Base-by-base conservation (phyloP, 2,888 invertebrate species). In the Apamea sordens region DNA sequence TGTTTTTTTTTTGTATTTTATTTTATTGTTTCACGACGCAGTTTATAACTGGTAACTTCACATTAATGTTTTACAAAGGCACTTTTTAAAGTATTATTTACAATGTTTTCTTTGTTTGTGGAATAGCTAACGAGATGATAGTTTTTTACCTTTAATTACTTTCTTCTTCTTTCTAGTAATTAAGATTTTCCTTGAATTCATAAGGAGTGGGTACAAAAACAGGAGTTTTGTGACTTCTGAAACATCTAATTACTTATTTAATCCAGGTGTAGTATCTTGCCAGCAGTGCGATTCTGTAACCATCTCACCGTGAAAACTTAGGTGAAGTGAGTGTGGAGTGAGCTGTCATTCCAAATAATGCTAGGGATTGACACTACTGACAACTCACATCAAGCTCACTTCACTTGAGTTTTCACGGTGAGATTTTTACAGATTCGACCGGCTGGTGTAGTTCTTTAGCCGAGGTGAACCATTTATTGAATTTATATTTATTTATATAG, bases 1-100 rank as follows among this genome's bases (percentile, higher is more conserved):
- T 89, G 78, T 85, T 88, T 89, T 88, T 83, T 67, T n/a, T n/a
- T n/a, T n/a, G 68, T 80, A 53, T 44, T 88, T 81, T 80, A 89
- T 89, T 83, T 84, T 72, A 89, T 84, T 83, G 84, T 89, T 86
- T 68, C 65, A 76, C 68, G 76, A 50, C 78, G 78, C 77, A 68
- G 69, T 84, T 83, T 83, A 82, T 86, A 80, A 84, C 79, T 71
- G 77, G 76, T 73, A 73, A 75, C 65, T 65, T 76, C 59, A 61
- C 63, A 68, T 81, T 80, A 79, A 76, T 81, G 67, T 85, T 85
- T 76, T 21, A 68, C 81, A 73, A 74, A 85, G 61, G 65, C 65
- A 68, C 79, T 87, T 82, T 76, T 67, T 64, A 88, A 64, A 73
- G 21, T 64, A 47, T 65, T 28, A 67, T 77, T 61, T 65, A 47